phyloP scores from a whole-genome alignment of 2,888 invertebrate genomes.

The Metalampra italica region DNA sequence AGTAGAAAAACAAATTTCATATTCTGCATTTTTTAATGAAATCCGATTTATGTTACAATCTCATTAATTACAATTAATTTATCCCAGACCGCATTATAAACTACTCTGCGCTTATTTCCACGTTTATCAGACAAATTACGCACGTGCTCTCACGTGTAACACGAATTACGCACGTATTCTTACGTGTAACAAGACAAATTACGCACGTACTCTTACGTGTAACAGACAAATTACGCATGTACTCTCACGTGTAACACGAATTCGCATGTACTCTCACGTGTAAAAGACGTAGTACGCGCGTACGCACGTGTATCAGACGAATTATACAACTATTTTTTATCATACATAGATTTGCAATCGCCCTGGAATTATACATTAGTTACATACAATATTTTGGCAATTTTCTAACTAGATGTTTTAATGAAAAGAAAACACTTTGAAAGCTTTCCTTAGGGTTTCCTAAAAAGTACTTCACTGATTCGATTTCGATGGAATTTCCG shows the following conservation, averaged over 20 bases:
- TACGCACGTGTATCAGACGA: slow-evolving; percentile 24
- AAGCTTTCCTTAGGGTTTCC: too few species aligned
- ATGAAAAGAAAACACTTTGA: neutral
- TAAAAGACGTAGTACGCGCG: too few species aligned
- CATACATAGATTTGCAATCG: slow-evolving; percentile 27
- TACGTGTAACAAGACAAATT: too few species aligned
- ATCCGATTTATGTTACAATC: slow-evolving; percentile 67
- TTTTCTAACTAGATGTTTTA: neutral
- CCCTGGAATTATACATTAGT: neutral
- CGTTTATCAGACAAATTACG: slow-evolving; percentile 23
- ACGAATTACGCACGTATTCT: too few species aligned
- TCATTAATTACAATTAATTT: slow-evolving; percentile 50
- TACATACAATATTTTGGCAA: neutral
- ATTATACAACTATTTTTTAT: slow-evolving; percentile 1
- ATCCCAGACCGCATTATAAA: slow-evolving; percentile 45
- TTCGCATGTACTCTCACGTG: too few species aligned
- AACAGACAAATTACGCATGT: slow-evolving; percentile 25
- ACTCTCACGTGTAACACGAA: slow-evolving; percentile 13
- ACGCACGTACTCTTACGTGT: slow-evolving; percentile 23
- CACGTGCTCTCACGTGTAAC: slow-evolving; percentile 17
- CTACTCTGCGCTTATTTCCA: slow-evolving; percentile 27
- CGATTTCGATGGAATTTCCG: too few species aligned
- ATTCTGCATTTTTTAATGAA: slow-evolving; percentile 62
- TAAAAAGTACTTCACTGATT: too few species aligned
- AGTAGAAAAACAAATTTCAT: neutral